phyloP scores from a whole-genome alignment of 2,113 vertebrate species.

The Dryoscopus gambensis region DNA sequence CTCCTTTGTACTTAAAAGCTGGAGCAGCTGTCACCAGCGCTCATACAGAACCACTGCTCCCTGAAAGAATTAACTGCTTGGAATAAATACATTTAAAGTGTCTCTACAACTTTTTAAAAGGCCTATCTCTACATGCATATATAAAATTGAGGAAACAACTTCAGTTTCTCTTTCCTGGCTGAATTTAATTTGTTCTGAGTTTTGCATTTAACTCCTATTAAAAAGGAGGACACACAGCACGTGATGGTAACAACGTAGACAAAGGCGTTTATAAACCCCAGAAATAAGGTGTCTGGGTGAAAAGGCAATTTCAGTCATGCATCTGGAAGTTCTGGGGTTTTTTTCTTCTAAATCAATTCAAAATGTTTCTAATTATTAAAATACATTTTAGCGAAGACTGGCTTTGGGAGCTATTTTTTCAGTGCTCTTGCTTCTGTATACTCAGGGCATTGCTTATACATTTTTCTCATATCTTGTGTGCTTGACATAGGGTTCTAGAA shows the following conservation, averaged over 20 bases:
- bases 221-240: neutral
- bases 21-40: neutral
- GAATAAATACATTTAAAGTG: neutral
- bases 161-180: neutral
- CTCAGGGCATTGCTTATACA: neutral
- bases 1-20: neutral
- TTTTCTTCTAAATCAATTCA: neutral
- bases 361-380: neutral
- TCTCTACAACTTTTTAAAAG: neutral
- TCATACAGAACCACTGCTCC: neutral
- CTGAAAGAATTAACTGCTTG: neutral
- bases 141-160: neutral
- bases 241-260: neutral
- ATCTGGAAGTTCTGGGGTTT: neutral
- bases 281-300: neutral
- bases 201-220: constrained; percentile 13
- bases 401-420: neutral
- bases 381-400: neutral
- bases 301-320: neutral
- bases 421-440: neutral
- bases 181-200: constrained; percentile 2
- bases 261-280: constrained; percentile 8
- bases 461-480: neutral
- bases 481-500: neutral
- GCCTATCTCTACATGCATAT: neutral